These are phyloP conservation scores for Megalonaias nervosa DNA, from an alignment of 1,140 invertebrate species.

Conservation along the genomic window DNA sequence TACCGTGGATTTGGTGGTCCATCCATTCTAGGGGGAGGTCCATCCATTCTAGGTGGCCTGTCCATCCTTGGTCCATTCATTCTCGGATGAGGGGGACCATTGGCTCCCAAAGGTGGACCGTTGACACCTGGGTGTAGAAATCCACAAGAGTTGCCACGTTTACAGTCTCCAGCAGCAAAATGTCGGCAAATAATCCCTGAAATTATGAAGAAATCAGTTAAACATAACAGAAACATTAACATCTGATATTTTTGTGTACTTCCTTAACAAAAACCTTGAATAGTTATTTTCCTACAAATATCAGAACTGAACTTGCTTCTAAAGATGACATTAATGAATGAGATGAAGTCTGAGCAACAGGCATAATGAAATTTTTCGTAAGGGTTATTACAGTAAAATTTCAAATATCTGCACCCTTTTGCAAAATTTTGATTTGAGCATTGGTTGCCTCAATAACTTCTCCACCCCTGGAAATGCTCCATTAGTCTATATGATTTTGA, in stretches of 20 bases:
- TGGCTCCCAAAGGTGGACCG: constrained; percentile 39
- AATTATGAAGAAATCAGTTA: constrained; percentile 30
- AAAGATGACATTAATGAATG: not conserved
- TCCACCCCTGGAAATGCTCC: no score
- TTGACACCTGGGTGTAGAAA: constrained; percentile 63
- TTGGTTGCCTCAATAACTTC: no score
- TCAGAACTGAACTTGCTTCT: constrained; percentile 1
- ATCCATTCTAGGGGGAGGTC: no score
- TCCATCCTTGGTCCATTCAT: no score
- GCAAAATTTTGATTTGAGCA: no score
- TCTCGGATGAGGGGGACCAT: no score
- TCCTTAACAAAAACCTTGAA: not conserved
- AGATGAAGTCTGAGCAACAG: not conserved
- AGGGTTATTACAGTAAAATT: not conserved
- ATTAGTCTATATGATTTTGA: no score
- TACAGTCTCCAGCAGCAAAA: constrained; percentile 55
- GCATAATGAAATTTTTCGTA: not conserved
- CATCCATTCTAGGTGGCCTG: no score
- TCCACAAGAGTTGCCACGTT: constrained; percentile 53
- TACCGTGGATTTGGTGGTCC: no score
- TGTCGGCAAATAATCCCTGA: constrained; percentile 51
- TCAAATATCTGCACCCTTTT: no score
- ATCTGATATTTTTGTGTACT: not conserved
- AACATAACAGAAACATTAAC: constrained; percentile 1
- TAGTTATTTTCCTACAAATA: not conserved